These are phyloP conservation scores for Apostichopus parvimensis DNA, from an alignment of 35 echinoderm and acorn worm species.

Conservation along the genomic window DNA sequence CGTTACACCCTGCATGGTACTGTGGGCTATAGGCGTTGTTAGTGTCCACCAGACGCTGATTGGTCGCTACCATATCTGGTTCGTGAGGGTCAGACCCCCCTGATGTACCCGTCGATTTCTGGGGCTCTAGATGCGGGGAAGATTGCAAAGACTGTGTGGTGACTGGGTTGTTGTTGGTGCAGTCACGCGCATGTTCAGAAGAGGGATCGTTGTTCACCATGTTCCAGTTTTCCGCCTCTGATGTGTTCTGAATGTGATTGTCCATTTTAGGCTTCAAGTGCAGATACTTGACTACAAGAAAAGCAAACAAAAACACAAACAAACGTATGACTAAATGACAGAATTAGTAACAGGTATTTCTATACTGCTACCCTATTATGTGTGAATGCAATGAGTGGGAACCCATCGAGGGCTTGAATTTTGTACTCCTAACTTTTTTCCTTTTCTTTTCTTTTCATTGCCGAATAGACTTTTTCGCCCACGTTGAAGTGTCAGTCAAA, in stretches of 20 bases:
- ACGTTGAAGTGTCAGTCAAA: background rate
- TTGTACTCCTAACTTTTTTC: background rate
- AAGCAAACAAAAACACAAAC: background rate
- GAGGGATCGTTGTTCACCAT: background rate
- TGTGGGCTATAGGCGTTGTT: constrained; percentile 36
- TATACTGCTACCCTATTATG: background rate
- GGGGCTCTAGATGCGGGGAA: constrained; percentile 12
- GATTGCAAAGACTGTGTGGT: constrained; percentile 18
- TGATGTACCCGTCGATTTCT: background rate
- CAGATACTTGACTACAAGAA: background rate
- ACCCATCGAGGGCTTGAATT: background rate
- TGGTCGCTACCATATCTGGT: constrained; percentile 16
- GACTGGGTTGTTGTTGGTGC: background rate
- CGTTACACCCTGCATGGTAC: constrained; percentile 12
- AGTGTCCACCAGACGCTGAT: background rate
- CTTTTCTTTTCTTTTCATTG: background rate
- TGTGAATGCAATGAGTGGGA: constrained; percentile 12
- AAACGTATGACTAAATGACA: too few species aligned
- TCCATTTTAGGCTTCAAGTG: constrained; percentile 12
- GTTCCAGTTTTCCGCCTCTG: constrained; percentile 16
- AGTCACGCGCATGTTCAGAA: constrained; percentile 29
- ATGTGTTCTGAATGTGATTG: background rate
- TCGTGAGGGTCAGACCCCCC: background rate
- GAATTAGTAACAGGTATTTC: too few species aligned
- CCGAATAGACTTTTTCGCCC: background rate